Evolutionary conservation across 2,888 invertebrate species (phyloP).

Genomic region (Nomada hirtipes): DNA sequence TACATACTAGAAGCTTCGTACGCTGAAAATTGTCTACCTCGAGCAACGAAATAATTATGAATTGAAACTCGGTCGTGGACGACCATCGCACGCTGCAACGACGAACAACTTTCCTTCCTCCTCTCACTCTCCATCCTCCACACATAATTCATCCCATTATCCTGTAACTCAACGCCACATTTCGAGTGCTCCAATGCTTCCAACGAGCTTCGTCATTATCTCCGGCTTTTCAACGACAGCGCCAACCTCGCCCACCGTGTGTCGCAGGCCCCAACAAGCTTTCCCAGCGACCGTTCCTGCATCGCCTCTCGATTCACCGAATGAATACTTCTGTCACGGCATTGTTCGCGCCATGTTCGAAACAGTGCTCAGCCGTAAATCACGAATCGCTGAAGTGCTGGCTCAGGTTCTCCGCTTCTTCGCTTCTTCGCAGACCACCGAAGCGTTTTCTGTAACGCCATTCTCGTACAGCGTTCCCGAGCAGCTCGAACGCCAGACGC

Average conservation of each 20-base stretch:
- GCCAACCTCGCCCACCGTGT: background rate
- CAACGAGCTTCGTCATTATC: background rate
- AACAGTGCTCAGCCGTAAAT: slow-evolving; percentile 39
- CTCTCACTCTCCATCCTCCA: background rate
- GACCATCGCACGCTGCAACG: background rate
- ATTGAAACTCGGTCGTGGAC: background rate
- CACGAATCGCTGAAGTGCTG: slow-evolving; percentile 29
- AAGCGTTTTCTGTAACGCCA: background rate
- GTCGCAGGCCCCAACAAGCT: slow-evolving; percentile 14
- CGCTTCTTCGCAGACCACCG: slow-evolving; percentile 1
- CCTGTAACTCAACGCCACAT: background rate
- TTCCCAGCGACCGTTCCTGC: slow-evolving; percentile 20
- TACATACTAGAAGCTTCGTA: no score
- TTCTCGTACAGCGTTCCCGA: background rate
- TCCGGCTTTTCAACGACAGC: background rate
- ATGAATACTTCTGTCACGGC: slow-evolving; percentile 18
- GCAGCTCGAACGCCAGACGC: slow-evolving; percentile 24
- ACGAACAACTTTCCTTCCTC: background rate
- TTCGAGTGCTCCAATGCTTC: background rate
- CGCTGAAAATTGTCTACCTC: no score
- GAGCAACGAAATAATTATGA: no score
- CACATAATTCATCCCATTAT: background rate
- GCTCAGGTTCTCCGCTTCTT: slow-evolving; percentile 10
- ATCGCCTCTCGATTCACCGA: slow-evolving; percentile 26
- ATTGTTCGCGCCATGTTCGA: slow-evolving; percentile 44